A percentile compares a stretch with the other conserved stretches of the same genome.
These are phyloP conservation scores for Entomobrya multifasciata DNA, from an alignment of 2,888 invertebrate genomes.

Conservation along the genomic window DNA sequence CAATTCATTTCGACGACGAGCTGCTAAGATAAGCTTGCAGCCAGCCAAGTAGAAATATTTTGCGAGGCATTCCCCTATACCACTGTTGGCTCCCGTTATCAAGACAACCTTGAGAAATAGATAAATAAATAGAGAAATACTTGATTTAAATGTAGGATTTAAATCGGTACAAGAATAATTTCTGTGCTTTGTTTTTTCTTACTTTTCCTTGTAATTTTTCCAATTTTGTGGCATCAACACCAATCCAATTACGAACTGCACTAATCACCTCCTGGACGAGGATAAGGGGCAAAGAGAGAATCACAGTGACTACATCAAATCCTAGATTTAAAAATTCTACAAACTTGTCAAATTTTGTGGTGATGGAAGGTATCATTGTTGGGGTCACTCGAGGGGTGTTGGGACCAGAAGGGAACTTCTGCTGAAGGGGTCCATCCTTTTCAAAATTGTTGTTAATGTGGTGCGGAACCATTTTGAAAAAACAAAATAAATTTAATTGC, in stretches of 20 bases:
- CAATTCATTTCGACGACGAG: conserved; percentile 89
- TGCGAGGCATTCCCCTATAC: conserved; percentile 94
- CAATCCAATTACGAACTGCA: neutral
- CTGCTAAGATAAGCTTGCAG: conserved; percentile 91
- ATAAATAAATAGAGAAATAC: too few relatives aligned
- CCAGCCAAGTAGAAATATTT: conserved; percentile 92
- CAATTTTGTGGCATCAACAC: neutral
- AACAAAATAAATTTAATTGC: too few relatives aligned
- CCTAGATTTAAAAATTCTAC: neutral
- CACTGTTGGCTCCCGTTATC: conserved; percentile 97
- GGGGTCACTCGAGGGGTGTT: too few relatives aligned
- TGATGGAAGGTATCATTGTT: neutral
- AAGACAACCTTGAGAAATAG: conserved; percentile 88
- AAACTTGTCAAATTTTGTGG: neutral
- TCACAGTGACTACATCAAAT: neutral
- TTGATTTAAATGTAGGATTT: too few relatives aligned
- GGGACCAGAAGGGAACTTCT: too few relatives aligned
- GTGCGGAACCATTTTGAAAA: too few relatives aligned
- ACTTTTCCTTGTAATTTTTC: neutral
- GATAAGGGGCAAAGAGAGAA: neutral
- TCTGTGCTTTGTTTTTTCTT: too few relatives aligned
- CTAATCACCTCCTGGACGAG: neutral
- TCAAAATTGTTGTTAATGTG: too few relatives aligned
- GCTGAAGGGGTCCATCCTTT: too few relatives aligned
- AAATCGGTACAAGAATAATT: too few relatives aligned